Percentiles rank a stretch among this genome's conserved stretches.
These are phyloP conservation scores for Lasioglossum morio DNA, from an alignment of 2,888 invertebrate genomes.

Conservation along the genomic window DNA sequence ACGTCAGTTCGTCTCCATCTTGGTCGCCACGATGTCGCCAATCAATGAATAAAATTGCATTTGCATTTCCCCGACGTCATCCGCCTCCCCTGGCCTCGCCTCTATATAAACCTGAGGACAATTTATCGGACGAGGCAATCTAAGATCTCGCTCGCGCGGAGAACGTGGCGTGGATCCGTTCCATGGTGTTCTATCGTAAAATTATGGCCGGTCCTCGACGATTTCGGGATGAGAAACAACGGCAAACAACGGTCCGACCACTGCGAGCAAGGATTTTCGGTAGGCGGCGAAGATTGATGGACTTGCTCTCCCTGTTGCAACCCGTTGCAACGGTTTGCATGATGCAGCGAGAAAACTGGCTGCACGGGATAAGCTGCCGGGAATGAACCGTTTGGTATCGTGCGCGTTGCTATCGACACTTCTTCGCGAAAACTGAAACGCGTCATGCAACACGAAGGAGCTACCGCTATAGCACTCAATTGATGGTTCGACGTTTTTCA, in stretches of 20 bases:
- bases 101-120: conserved; percentile 49
- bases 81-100: conserved; percentile 17
- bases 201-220: conserved; percentile 25
- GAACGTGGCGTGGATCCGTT: not conserved
- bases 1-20: conserved; percentile 62
- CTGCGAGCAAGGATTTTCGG: conserved; percentile 29
- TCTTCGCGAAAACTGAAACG: conserved; percentile 46
- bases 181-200: not conserved
- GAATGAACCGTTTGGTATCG: conserved; percentile 24
- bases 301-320: conserved; percentile 26
- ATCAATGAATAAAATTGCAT: conserved; percentile 79
- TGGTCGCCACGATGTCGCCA: conserved; percentile 74
- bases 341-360: conserved; percentile 37
- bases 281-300: conserved; percentile 51
- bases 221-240: conserved; percentile 20
- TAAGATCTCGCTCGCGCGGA: conserved; percentile 54
- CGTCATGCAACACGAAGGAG: conserved; percentile 28
- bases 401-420: conserved; percentile 53
- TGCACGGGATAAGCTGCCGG: conserved; percentile 13
- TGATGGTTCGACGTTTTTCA: conserved; percentile 45
- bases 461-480: conserved; percentile 2
- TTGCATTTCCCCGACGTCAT: conserved; percentile 68
- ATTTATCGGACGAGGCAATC: conserved; percentile 65
- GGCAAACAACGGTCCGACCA: conserved; percentile 32
- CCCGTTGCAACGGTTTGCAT: conserved; percentile 50